A percentile compares a stretch with the other conserved stretches of the same genome.
These are phyloP conservation scores for Gymnoscopelus microlampas DNA, from an alignment of 2,797 vertebrate species.

Conservation along the genomic window DNA sequence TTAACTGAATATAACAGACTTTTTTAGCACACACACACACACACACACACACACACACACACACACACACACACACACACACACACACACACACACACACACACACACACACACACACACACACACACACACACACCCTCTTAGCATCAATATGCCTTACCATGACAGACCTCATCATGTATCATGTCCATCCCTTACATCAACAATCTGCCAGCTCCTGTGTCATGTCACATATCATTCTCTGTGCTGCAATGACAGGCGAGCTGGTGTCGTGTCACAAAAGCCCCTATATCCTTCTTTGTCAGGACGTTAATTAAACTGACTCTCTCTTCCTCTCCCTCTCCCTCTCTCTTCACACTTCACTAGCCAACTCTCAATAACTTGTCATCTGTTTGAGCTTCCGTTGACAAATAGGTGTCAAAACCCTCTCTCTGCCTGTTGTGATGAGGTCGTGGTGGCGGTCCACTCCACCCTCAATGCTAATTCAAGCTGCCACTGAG, in stretches of 20 bases:
- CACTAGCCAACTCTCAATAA: conserved; percentile 23
- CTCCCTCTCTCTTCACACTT: conserved; percentile 38
- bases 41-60: no score
- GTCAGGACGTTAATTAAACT: conserved; percentile 61
- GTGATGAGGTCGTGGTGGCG: conserved; percentile 47
- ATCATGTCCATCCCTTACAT: conserved; percentile 38
- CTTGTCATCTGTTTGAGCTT: conserved; percentile 40
- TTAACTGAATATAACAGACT: no score
- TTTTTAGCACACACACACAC: no score
- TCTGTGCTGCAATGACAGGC: conserved; percentile 47
- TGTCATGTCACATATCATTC: conserved; percentile 34
- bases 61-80: no score
- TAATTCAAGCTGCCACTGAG: conserved; percentile 27
- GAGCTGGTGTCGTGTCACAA: conserved; percentile 51
- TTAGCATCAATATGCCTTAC: background rate
- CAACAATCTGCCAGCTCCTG: conserved; percentile 25
- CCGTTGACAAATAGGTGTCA: conserved; percentile 41
- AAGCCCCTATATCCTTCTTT: conserved; percentile 54
- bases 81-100: no score
- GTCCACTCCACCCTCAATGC: conserved; percentile 25
- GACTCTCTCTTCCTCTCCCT: conserved; percentile 19
- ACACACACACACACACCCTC: background rate
- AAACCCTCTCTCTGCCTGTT: conserved; percentile 10
- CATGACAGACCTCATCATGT: conserved; percentile 16
- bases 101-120: no score